Base-by-base conservation (phyloP, 2,888 invertebrate genomes). In the Incurvaria masculella region DNA sequence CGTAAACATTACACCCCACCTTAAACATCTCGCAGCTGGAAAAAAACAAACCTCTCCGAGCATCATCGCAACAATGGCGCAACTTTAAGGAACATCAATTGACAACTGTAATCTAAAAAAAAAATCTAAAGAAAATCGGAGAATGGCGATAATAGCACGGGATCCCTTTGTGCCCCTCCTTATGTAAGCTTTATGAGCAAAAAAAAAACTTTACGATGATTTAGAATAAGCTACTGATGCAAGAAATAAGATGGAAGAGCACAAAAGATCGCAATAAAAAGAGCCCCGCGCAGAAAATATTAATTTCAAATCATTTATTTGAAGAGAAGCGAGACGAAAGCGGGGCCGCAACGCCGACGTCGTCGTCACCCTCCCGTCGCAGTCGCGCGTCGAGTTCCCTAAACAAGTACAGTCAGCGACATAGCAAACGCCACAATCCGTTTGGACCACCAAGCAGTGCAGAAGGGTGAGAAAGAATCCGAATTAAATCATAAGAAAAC, bases 221-320 rank as follows among this genome's bases (percentile, higher is more conserved):
- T 44, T 48, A 46, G 56, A 59, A 62, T 59, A 59, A 61, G 61
- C 61, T 58, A 58, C 60, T 58, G 53, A 54, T 56, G 59, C 57
- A 59, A 58, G 54, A 56, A 55, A 56, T 54, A 50, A 52, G 50
- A 50, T 47, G 56, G 53, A 55, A 52, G 56, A 53, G 50, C 54
- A 55, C 61, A 62, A 64, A 62, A 56, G 59, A 59, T 57, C 56
- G 62, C 58, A 66, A 65, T 69, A 66, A 66, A 65, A 64, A 55
- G 56, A 53, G 59, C 60, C 61, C 62, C 48, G 63, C 59, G 61
- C 60, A 61, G 61, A 66, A 63, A 64, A 66, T 64, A 66, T 68
- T 68, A 71, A 68, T 69, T 66, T 64, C 61, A 61, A 65, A 68
- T 66, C 62, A 66, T 68, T 69, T 68, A 70, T 67, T 66, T 61